Percentiles rank a stretch among this genome's conserved stretches.
These are phyloP conservation scores for Epinotia demarniana DNA, from an alignment of 2,888 invertebrate genomes.

Conservation along the genomic window DNA sequence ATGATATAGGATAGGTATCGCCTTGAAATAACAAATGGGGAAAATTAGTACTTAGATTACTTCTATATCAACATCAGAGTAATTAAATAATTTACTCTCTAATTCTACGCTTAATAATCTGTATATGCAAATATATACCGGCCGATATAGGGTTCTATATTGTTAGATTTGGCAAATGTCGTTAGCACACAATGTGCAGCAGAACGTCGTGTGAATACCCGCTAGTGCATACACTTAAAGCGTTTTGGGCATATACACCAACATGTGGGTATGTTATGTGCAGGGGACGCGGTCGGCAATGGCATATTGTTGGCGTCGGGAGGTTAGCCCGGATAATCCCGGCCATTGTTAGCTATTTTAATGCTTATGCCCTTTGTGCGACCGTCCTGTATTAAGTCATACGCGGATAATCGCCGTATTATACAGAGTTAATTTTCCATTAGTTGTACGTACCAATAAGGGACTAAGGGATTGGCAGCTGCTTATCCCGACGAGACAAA, in stretches of 20 bases:
- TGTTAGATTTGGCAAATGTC: conserved; percentile 20
- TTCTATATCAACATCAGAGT: background rate
- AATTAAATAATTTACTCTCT: conserved; percentile 12
- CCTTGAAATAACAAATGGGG: background rate
- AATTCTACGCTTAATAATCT: background rate
- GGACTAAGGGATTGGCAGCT: conserved; percentile 70
- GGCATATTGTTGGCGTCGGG: conserved; percentile 64
- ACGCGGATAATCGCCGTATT: conserved; percentile 83
- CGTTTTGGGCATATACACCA: background rate
- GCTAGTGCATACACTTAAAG: background rate
- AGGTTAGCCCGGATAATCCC: conserved; percentile 79
- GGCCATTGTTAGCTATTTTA: conserved; percentile 81
- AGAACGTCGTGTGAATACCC: conserved; percentile 6
- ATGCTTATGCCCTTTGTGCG: conserved; percentile 80
- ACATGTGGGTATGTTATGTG: conserved; percentile 41
- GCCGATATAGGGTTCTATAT: conserved; percentile 10
- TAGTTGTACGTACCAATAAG: conserved; percentile 57
- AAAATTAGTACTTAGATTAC: background rate
- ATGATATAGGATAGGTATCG: no score
- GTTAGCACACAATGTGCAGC: background rate
- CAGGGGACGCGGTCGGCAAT: conserved; percentile 45
- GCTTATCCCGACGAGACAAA: conserved; percentile 68
- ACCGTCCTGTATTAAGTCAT: conserved; percentile 81
- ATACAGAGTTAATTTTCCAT: conserved; percentile 82
- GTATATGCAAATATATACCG: conserved; percentile 5